Evolutionary conservation across 1,140 invertebrate genomes (phyloP).

Genomic region (Drosophila mauritiana): DNA sequence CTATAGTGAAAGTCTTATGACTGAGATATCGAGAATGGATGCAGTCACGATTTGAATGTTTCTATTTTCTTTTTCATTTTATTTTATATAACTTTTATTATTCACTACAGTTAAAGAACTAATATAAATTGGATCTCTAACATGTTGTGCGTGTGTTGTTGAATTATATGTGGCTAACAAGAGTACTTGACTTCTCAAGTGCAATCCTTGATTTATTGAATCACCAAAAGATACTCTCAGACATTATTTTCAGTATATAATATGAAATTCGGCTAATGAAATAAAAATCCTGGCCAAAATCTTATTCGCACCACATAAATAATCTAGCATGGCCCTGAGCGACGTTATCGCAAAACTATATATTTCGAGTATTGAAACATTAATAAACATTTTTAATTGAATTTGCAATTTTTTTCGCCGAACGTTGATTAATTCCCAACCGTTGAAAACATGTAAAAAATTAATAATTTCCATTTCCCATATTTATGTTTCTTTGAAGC

Average conservation of each 20-base stretch:
- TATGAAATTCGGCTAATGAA: conserved; percentile 6
- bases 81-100: neutral
- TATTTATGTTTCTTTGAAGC: conserved; percentile 73
- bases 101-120: neutral
- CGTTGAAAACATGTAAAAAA: conserved; percentile 38
- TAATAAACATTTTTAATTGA: conserved; percentile 52
- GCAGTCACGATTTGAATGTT: neutral
- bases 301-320: conserved; percentile 38
- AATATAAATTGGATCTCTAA: neutral
- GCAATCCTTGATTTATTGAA: conserved; percentile 5
- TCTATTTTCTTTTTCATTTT: neutral
- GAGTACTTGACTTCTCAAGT: neutral
- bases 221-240: neutral
- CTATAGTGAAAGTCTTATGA: neutral
- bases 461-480: conserved; percentile 60
- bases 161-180: neutral
- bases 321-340: conserved; percentile 28
- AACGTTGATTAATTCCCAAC: conserved; percentile 51
- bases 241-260: neutral
- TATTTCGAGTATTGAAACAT: conserved; percentile 49
- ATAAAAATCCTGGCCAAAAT: conserved; percentile 5
- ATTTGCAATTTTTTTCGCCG: conserved; percentile 25
- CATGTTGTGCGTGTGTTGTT: neutral
- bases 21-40: neutral
- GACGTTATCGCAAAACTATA: conserved; percentile 24